Evolutionary conservation across 2,113 vertebrate genomes (phyloP).

Genomic region (Syngnathoides biaculeatus): DNA sequence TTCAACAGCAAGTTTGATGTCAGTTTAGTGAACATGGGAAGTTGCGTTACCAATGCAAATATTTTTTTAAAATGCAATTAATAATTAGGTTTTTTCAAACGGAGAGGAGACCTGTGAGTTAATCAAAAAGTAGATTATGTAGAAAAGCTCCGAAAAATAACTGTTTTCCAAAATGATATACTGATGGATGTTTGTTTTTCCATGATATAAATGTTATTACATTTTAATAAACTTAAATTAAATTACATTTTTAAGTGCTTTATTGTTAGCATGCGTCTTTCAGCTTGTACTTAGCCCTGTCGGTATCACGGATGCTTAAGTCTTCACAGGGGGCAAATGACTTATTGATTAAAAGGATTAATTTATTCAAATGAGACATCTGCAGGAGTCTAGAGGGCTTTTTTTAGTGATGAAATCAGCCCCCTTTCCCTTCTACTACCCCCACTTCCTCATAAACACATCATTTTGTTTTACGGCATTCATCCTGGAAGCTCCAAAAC

Average conservation of each 20-base stretch:
- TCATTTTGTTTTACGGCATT: conserved; percentile 16
- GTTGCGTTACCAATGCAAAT: too few relatives aligned
- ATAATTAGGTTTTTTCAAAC: background rate
- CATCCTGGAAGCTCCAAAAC: conserved; percentile 1
- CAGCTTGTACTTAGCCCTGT: conserved; percentile 23
- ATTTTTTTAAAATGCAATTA: too few relatives aligned
- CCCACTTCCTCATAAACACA: conserved; percentile 19
- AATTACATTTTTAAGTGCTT: background rate
- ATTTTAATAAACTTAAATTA: background rate
- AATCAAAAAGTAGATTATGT: background rate
- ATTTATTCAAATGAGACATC: conserved; percentile 64
- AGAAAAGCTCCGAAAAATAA: background rate
- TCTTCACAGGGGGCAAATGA: conserved; percentile 58
- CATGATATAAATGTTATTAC: background rate
- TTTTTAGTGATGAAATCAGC: conserved; percentile 50
- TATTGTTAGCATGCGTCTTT: background rate
- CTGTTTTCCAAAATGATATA: background rate
- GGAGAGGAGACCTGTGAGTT: background rate
- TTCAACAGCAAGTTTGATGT: background rate
- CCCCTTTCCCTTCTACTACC: conserved; percentile 1
- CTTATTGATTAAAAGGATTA: conserved; percentile 71
- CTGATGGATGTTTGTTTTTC: background rate
- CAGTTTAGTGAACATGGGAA: too few relatives aligned
- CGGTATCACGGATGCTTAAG: conserved; percentile 23
- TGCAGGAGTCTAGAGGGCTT: conserved; percentile 49